Base-by-base conservation (phyloP, 2,113 vertebrate species). In the Prochilodus magdalenae region DNA sequence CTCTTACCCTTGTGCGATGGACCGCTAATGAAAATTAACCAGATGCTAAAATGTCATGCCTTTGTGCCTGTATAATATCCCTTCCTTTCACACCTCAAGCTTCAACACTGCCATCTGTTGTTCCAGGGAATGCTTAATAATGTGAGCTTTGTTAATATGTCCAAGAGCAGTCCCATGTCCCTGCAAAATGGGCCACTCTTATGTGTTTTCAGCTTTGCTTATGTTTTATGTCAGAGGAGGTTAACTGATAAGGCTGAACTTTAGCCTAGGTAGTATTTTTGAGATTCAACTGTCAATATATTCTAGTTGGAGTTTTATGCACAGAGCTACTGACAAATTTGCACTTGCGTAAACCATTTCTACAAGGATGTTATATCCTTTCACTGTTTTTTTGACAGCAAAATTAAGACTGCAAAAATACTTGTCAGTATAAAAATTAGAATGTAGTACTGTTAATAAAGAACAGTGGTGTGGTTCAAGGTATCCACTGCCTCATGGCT, bases 61-160 rank as follows among this genome's bases (percentile, higher is more conserved):
- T 72, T 59, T 30, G 55, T 22, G 44, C 12, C 67, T 81, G 49
- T 77, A n/a, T 67, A 81, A 49, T 29, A 73, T 66, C 24, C 22
- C 13, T 85, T 77, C 60, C 29, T 62, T 49, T 80, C 63, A 74
- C 57, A 62, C 18, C 59, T 15, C 66, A 24, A 14, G 15, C 65
- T 76, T 80, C 73, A 84, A 76, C 55, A 30, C 57, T 75, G n/a
- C 63, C 65, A 20, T 55, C 65, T 67, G 63, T 3, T 24, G 33
- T 60, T n/a, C 14, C 33, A 47, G 67, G 27, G 57, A 15, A 71
- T 14, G 53, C 67, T 59, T 15, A 47, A 79, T 60, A 79, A 59
- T 73, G 44, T 47, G 47, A 65, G 69, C 78, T 73, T 73, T 80
- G 69, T 70, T 79, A 40, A 70, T 22, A 44, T 36, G 14, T 33